Percentiles rank a stretch among this genome's conserved stretches.
phyloP scores from a whole-genome alignment of 2,888 invertebrate species.

The Dichetophora obliterata region DNA sequence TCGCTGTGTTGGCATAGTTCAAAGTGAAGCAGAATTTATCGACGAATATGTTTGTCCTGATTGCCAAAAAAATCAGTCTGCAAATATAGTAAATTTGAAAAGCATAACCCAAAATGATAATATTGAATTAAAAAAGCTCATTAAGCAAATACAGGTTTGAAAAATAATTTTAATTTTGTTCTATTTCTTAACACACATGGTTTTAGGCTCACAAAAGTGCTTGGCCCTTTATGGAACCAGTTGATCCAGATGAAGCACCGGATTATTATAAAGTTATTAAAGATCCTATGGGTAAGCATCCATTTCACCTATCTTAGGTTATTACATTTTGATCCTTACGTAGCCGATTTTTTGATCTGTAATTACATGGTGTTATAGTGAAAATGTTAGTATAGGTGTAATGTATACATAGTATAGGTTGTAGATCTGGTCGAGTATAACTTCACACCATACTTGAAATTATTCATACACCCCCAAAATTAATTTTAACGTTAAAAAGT shows the following conservation, averaged over 20 bases:
- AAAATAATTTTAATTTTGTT: neutral
- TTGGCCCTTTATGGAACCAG: constrained; percentile 98
- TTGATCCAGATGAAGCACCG: constrained; percentile 95
- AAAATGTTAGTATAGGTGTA: no score
- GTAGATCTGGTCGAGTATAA: no score
- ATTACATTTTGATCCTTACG: no score
- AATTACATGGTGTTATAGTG: no score
- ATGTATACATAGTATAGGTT: no score
- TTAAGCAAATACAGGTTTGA: constrained; percentile 88
- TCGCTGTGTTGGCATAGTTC: constrained; percentile 93
- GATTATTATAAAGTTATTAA: constrained; percentile 97
- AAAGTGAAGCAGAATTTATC: constrained; percentile 93
- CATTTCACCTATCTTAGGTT: neutral
- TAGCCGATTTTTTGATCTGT: no score
- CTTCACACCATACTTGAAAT: no score
- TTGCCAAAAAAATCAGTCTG: constrained; percentile 90
- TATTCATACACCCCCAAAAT: no score
- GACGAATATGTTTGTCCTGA: constrained; percentile 97
- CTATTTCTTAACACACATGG: neutral
- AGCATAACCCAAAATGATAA: constrained; percentile 84
- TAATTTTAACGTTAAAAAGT: no score
- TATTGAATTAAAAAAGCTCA: constrained; percentile 84
- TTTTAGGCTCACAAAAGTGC: constrained; percentile 92
- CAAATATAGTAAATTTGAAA: constrained; percentile 92
- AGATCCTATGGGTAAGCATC: constrained; percentile 90